Evolutionary conservation across 2,888 invertebrate species (phyloP).

Genomic region (Doris montereyensis): DNA sequence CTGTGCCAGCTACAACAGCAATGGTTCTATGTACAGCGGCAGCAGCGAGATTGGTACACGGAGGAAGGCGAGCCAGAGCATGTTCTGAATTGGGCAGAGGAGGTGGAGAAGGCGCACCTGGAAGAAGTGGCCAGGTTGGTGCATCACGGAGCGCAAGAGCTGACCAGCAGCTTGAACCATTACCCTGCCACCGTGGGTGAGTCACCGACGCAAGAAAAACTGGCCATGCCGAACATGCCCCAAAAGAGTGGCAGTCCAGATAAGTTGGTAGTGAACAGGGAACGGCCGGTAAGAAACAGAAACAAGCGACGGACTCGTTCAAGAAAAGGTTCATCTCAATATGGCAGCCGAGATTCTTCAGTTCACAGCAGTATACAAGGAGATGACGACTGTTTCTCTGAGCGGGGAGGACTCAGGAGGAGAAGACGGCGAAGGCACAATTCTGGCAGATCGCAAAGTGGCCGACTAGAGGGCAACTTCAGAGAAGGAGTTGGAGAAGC

Average conservation of each 20-base stretch:
- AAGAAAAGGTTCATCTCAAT: constrained; percentile 35
- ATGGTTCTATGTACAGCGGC: constrained; percentile 44
- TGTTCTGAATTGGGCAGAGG: constrained; percentile 60
- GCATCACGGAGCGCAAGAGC: constrained; percentile 61
- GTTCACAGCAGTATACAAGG: constrained; percentile 46
- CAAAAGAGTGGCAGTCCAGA: constrained; percentile 46
- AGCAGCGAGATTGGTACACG: constrained; percentile 39
- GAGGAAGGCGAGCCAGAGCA: constrained; percentile 43
- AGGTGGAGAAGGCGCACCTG: constrained; percentile 55
- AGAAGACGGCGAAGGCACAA: constrained; percentile 40
- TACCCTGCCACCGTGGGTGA: constrained; percentile 18
- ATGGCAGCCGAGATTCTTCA: constrained; percentile 47
- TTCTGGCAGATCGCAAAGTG: constrained; percentile 28
- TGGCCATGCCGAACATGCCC: constrained; percentile 36
- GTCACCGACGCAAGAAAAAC: constrained; percentile 34
- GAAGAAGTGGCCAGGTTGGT: constrained; percentile 62
- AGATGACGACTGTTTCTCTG: constrained; percentile 42
- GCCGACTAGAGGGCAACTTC: constrained; percentile 25
- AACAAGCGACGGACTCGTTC: constrained; percentile 22
- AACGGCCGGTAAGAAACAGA: constrained; percentile 38
- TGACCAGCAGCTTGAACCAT: constrained; percentile 59
- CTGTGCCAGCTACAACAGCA: constrained; percentile 59
- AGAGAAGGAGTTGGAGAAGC: constrained; percentile 25
- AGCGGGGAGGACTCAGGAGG: constrained; percentile 39
- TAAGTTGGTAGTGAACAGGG: not conserved